phyloP scores from a whole-genome alignment of 1,140 invertebrate species.

The Panagrolaimus sp. region DNA sequence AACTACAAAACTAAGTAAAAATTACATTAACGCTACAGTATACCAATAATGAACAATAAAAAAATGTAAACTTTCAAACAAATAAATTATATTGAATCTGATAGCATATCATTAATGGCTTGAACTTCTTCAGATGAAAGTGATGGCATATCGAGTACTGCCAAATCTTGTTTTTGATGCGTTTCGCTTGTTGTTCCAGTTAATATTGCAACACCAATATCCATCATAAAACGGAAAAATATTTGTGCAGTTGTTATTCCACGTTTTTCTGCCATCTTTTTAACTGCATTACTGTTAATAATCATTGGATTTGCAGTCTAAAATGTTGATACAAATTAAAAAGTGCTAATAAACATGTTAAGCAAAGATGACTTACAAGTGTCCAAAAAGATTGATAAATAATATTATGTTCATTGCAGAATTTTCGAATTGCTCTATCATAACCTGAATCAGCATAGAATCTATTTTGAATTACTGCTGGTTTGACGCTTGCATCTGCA shows the following conservation, averaged over 20 bases:
- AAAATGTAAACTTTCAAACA: too few species aligned
- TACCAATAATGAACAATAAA: too few species aligned
- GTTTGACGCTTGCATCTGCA: constrained; percentile 31
- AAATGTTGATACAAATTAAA: constrained; percentile 16
- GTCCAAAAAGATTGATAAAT: constrained; percentile 41
- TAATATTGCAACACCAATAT: constrained; percentile 32
- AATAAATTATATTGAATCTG: too few species aligned
- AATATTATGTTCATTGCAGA: constrained; percentile 26
- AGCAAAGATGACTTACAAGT: constrained; percentile 17
- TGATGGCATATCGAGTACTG: constrained; percentile 28
- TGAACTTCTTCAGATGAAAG: constrained; percentile 22
- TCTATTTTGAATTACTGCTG: constrained; percentile 38
- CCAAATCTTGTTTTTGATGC: constrained; percentile 36
- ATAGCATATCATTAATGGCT: too few species aligned
- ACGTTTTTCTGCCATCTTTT: constrained; percentile 23
- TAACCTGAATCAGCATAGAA: constrained; percentile 34
- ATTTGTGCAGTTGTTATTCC: constrained; percentile 26
- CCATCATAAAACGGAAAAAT: constrained; percentile 36
- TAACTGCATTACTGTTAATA: constrained; percentile 17
- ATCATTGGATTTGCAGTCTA: constrained; percentile 37
- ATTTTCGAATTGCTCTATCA: constrained; percentile 28
- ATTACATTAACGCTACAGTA: too few species aligned
- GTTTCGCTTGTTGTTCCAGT: constrained; percentile 30
- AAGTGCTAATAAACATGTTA: not conserved
- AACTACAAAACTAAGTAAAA: too few species aligned